Evolutionary conservation across 2,888 invertebrate species (phyloP).

Genomic region (Teleiodes luculella): DNA sequence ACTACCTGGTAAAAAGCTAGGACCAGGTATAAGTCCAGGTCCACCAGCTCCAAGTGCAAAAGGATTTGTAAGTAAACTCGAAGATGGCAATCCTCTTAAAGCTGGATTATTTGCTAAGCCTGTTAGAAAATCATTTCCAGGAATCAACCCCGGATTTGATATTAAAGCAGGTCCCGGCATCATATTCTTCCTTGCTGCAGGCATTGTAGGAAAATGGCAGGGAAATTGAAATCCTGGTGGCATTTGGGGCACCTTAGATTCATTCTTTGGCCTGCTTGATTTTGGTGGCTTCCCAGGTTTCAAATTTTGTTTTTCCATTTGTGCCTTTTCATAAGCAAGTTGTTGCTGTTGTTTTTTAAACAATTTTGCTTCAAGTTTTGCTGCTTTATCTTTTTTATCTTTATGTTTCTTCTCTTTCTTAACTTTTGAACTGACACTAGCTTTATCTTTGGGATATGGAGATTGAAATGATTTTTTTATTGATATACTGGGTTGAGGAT

Average conservation of each 20-base stretch:
- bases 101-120: constrained; percentile 69
- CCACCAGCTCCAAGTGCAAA: constrained; percentile 75
- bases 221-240: constrained; percentile 64
- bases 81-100: constrained; percentile 57
- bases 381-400: constrained; percentile 72
- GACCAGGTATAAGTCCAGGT: constrained; percentile 81
- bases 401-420: constrained; percentile 79
- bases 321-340: constrained; percentile 62
- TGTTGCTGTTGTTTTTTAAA: constrained; percentile 70
- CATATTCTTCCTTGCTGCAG: constrained; percentile 75
- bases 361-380: constrained; percentile 68
- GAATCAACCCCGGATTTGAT: constrained; percentile 69
- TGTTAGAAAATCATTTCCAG: constrained; percentile 63
- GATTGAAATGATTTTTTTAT: constrained; percentile 68
- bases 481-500: constrained; percentile 57
- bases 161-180: constrained; percentile 76
- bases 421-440: constrained; percentile 77
- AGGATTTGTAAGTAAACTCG: constrained; percentile 71
- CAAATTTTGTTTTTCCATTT: constrained; percentile 58
- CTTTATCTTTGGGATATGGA: constrained; percentile 71
- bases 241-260: constrained; percentile 60
- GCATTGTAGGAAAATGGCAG: constrained; percentile 52
- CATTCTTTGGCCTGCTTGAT: constrained; percentile 63
- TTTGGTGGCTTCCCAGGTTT: constrained; percentile 60
- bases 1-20: constrained; percentile 59